These are phyloP conservation scores for Cephus rjabovi DNA, from an alignment of 2,888 invertebrate genomes.

Conservation along the genomic window DNA sequence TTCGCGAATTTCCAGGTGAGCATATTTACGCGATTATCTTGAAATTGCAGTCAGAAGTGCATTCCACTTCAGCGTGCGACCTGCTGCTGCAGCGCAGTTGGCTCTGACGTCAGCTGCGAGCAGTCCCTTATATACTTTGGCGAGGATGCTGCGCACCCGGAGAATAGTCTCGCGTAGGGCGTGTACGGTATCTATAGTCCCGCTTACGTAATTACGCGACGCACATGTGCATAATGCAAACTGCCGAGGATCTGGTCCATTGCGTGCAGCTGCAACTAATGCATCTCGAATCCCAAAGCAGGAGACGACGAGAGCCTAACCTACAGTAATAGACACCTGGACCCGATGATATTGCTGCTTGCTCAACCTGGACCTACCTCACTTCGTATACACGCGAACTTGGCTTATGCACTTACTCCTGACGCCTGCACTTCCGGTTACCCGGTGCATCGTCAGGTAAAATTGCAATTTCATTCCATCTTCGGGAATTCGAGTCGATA, in stretches of 20 bases:
- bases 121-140: neutral
- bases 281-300: conserved; percentile 40
- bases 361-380: neutral
- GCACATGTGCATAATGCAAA: conserved; percentile 62
- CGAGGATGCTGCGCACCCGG: neutral
- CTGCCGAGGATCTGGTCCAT: conserved; percentile 43
- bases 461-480: neutral
- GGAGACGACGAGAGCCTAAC: neutral
- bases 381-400: neutral
- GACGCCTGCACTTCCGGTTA: neutral
- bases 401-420: too few relatives aligned
- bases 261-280: conserved; percentile 60
- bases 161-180: neutral
- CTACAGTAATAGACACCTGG: neutral
- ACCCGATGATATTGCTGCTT: neutral
- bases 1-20: neutral
- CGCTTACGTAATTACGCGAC: conserved; percentile 56
- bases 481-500: neutral
- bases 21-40: neutral
- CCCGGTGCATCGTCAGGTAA: neutral
- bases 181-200: neutral
- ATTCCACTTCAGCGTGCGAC: neutral
- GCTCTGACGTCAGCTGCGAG: too few relatives aligned
- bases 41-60: neutral
- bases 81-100: too few relatives aligned